Percentiles rank a stretch among this genome's conserved stretches.
These are phyloP conservation scores for Gila orcuttii DNA, from an alignment of 2,113 vertebrate species.

Conservation along the genomic window DNA sequence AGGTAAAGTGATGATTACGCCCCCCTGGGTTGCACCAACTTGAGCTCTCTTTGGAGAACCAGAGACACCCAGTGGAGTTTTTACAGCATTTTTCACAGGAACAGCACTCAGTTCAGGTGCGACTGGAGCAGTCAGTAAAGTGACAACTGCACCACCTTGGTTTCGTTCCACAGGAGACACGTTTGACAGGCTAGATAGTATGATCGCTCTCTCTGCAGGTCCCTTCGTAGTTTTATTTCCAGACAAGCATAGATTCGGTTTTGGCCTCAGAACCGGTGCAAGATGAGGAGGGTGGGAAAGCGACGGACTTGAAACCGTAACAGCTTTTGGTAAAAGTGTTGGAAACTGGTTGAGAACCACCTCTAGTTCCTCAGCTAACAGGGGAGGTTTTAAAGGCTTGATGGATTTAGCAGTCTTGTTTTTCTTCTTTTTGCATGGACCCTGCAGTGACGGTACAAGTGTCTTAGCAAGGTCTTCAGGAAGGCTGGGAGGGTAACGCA, in stretches of 20 bases:
- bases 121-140: neutral
- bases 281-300: neutral
- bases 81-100: constrained; percentile 7
- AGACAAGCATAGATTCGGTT: neutral
- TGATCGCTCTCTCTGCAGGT: neutral
- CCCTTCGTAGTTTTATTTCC: neutral
- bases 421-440: constrained; percentile 51
- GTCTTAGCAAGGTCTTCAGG: constrained; percentile 79
- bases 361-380: neutral
- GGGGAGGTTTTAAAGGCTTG: constrained; percentile 20
- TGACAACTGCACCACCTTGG: neutral
- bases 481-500: constrained; percentile 77
- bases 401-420: constrained; percentile 65
- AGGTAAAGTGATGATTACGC: constrained; percentile 19
- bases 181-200: neutral
- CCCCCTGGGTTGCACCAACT: neutral
- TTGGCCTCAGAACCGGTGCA: neutral
- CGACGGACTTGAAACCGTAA: neutral
- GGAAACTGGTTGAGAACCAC: constrained; percentile 47
- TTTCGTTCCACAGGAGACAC: neutral
- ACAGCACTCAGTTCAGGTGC: neutral
- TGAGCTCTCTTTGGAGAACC: constrained; percentile 13
- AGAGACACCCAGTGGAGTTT: neutral
- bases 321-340: constrained; percentile 41
- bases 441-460: constrained; percentile 62